phyloP scores from a whole-genome alignment of 2,888 invertebrate genomes.

The Poecilobothrus nobilitatus region DNA sequence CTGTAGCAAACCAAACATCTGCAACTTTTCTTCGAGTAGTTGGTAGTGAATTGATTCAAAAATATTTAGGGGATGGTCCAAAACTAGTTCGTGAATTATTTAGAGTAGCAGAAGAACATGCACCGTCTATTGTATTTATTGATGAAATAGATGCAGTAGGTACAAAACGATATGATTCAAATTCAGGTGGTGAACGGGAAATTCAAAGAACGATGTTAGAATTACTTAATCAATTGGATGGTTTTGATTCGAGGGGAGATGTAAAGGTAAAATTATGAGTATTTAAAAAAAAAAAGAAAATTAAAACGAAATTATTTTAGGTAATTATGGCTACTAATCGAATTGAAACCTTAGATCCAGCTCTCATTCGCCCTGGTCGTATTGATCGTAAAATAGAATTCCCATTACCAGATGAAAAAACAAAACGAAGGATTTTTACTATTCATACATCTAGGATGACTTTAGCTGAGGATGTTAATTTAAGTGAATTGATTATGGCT shows the following conservation, averaged over 20 bases:
- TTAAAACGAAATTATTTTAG: constrained; percentile 42
- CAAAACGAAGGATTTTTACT: constrained; percentile 90
- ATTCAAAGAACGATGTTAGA: constrained; percentile 99
- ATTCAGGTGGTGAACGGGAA: constrained; percentile 98
- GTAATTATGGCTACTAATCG: constrained; percentile 97
- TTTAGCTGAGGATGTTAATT: constrained; percentile 88
- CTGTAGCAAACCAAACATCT: constrained; percentile 98
- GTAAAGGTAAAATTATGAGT: constrained; percentile 61
- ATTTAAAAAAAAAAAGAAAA: background rate
- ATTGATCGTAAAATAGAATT: constrained; percentile 99
- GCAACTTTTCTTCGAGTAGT: constrained; percentile 98
- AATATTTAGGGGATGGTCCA: constrained; percentile 98
- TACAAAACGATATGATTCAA: constrained; percentile 97
- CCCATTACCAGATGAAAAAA: constrained; percentile 97
- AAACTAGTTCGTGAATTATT: constrained; percentile 96
- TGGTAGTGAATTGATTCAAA: constrained; percentile 98
- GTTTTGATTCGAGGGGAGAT: constrained; percentile 93
- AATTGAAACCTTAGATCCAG: constrained; percentile 97
- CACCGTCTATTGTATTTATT: constrained; percentile 98
- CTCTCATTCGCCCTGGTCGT: constrained; percentile 94
- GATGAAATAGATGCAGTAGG: constrained; percentile 99
- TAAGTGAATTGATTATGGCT: constrained; percentile 96
- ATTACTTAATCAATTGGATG: constrained; percentile 94
- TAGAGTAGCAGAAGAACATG: constrained; percentile 98
- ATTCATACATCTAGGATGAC: constrained; percentile 99